Conservation (phyloP, 2,797 vertebrate genomes). For the Nasua narica region DNA sequence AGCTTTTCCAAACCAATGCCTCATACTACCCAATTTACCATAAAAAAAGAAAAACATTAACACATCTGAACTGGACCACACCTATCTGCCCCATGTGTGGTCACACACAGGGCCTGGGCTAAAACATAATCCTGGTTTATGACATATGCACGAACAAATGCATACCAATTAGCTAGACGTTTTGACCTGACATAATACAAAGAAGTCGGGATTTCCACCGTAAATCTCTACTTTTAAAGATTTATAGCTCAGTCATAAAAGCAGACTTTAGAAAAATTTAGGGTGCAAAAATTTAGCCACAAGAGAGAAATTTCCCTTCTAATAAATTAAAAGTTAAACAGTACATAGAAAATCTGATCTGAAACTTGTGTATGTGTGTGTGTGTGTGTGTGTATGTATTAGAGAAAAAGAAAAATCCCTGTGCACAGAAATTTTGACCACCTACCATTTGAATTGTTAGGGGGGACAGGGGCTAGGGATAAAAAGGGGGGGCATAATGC, state of each 20-base stretch:
- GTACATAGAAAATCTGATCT: slow-evolving; percentile 24
- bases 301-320: slow-evolving; percentile 45
- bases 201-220: slow-evolving; percentile 20
- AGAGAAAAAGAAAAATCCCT: neutral
- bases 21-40: neutral
- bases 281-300: slow-evolving; percentile 39
- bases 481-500: neutral
- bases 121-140: slow-evolving; percentile 42
- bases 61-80: neutral
- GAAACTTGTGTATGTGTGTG: neutral
- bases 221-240: slow-evolving; percentile 61
- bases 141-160: slow-evolving; percentile 44
- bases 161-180: slow-evolving; percentile 27
- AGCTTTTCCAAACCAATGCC: slow-evolving; percentile 35
- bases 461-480: neutral
- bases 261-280: slow-evolving; percentile 46
- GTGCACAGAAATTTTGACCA: neutral
- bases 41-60: slow-evolving; percentile 49
- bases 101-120: neutral
- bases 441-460: neutral
- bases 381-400: neutral
- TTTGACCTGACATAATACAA: slow-evolving; percentile 58
- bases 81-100: neutral
- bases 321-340: slow-evolving; percentile 53
- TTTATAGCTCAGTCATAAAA: slow-evolving; percentile 62